These are phyloP conservation scores for Dermatophagoides farinae DNA, from an alignment of 1,140 invertebrate species.

Conservation along the genomic window DNA sequence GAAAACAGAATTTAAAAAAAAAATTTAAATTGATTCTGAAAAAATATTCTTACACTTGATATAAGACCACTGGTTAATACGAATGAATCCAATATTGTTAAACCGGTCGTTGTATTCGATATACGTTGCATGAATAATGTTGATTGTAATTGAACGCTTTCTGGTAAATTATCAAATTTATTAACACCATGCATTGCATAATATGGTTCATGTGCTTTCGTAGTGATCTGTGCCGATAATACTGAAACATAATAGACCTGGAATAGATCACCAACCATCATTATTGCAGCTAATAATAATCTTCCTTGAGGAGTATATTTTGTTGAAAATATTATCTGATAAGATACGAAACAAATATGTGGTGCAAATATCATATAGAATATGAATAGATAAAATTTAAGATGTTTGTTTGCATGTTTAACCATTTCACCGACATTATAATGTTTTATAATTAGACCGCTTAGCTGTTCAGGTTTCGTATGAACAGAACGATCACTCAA, in stretches of 20 bases:
- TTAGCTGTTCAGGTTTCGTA: neutral
- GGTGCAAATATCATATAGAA: conserved; percentile 3
- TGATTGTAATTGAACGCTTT: neutral
- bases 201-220: conserved; percentile 3
- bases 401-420: conserved; percentile 1
- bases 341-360: conserved; percentile 3
- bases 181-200: conserved; percentile 8
- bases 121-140: conserved; percentile 7
- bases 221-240: conserved; percentile 5
- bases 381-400: conserved; percentile 6
- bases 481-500: neutral
- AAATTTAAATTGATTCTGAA: neutral
- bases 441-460: neutral
- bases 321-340: conserved; percentile 1
- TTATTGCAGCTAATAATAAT: neutral
- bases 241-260: conserved; percentile 3
- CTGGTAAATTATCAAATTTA: conserved; percentile 1
- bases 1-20: neutral
- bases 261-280: neutral
- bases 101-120: neutral
- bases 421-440: conserved; percentile 6
- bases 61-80: conserved; percentile 2
- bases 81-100: conserved; percentile 2
- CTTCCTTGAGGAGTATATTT: neutral
- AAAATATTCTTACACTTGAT: conserved; percentile 1